Base-by-base conservation (phyloP, 1,140 invertebrate genomes). In the Drosophila serrata region DNA sequence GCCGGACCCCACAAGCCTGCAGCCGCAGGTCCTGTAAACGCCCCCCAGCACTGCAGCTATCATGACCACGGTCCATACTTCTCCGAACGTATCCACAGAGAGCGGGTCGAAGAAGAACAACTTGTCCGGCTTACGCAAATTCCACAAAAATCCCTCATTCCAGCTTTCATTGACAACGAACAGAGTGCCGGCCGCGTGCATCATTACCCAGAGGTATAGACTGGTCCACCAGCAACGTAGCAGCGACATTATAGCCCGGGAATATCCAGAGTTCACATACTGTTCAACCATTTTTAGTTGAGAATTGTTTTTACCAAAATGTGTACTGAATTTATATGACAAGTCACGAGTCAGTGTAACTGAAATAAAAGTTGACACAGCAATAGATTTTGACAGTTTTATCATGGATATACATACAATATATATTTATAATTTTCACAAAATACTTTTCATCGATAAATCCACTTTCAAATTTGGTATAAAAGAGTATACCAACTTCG, bases 201-300 rank as follows among this genome's bases (percentile, higher is more conserved):
- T 1, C 62, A 73, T 42, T 1, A 60, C 1, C 73, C 73, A 76
- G 0, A 82, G 59, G 12, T 73, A 82, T 2, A 56, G 15, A 4
- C 6, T 2, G 4, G 1, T 7, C 1, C 17, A 0, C 0, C 12
- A 1, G 22, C 63, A 13, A 0, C 58, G 45, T 1, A 81, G 3
- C 6, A 45, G 0, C 0, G 40, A 17, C 51, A 49, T 58, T n/a
- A 65, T 5, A 7, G 15, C 1, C 9, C 15, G 7, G 1, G 46
- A 31, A 1, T 3, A 24, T 24, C 24, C 24, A 24, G 24, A 24
- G 4, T 24, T 24, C 24, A 24, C 24, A 4, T 24, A 24, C 24
- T 24, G 24, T 24, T 3, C 24, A 24, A 57, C 39, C 75, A 79
- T 79, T n/a, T 29, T 37, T 1, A 33, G 4, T 11, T 3, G 11